These are phyloP conservation scores for Orchestes rusci DNA, from an alignment of 2,888 invertebrate species.

Conservation along the genomic window DNA sequence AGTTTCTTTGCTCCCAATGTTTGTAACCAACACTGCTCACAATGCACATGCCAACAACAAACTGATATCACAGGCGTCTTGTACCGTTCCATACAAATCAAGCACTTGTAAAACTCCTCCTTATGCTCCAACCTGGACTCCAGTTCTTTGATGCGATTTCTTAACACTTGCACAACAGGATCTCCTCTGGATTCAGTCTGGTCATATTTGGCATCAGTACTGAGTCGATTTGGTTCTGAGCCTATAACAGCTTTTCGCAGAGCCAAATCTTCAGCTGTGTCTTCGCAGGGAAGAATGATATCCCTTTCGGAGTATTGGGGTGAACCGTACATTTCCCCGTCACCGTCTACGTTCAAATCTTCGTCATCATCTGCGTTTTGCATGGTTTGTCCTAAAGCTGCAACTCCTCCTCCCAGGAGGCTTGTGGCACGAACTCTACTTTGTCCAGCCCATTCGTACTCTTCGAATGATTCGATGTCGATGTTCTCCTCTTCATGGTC, in stretches of 20 bases:
- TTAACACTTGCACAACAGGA: slow-evolving; percentile 64
- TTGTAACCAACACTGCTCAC: slow-evolving; percentile 75
- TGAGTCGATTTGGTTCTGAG: slow-evolving; percentile 30
- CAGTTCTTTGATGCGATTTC: slow-evolving; percentile 67
- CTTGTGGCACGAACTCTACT: slow-evolving; percentile 69
- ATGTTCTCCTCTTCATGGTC: slow-evolving; percentile 66
- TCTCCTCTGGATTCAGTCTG: slow-evolving; percentile 31
- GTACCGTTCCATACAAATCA: slow-evolving; percentile 84
- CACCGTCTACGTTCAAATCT: slow-evolving; percentile 79
- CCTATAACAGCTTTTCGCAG: slow-evolving; percentile 48
- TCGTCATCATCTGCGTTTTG: slow-evolving; percentile 53
- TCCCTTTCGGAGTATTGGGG: slow-evolving; percentile 79
- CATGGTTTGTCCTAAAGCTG: slow-evolving; percentile 47
- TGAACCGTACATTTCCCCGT: slow-evolving; percentile 78
- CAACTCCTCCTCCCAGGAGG: slow-evolving; percentile 56
- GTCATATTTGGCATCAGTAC: slow-evolving; percentile 19
- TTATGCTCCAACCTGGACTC: slow-evolving; percentile 54
- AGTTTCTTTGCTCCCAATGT: slow-evolving; percentile 77
- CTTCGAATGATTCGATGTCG: slow-evolving; percentile 76
- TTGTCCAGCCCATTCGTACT: slow-evolving; percentile 91
- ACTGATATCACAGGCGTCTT: slow-evolving; percentile 84
- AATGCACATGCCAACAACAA: slow-evolving; percentile 96
- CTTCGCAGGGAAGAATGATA: slow-evolving; percentile 51
- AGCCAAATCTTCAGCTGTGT: slow-evolving; percentile 52
- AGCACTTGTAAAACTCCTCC: slow-evolving; percentile 68